phyloP scores from a whole-genome alignment of 1,140 invertebrate genomes.

The Orussus abietinus region DNA sequence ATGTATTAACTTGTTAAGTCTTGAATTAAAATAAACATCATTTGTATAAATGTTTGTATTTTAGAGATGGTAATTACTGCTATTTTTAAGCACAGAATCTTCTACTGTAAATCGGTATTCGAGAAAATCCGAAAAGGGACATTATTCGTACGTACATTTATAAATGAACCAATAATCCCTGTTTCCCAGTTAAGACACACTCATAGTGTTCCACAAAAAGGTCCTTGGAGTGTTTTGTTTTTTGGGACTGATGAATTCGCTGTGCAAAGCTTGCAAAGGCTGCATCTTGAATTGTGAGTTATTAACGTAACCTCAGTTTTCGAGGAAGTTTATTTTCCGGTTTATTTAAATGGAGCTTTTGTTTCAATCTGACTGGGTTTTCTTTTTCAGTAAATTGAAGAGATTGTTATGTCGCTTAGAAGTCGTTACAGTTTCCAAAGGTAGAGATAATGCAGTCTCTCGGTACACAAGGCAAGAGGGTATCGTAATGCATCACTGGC shows the following conservation, averaged over 20 bases:
- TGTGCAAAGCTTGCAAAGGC: slow-evolving; percentile 56
- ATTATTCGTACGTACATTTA: not conserved
- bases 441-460: slow-evolving; percentile 53
- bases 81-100: not conserved
- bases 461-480: slow-evolving; percentile 53
- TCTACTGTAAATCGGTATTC: not conserved
- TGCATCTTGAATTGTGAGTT: slow-evolving; percentile 55
- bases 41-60: not conserved
- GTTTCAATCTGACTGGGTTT: slow-evolving; percentile 5
- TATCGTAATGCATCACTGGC: slow-evolving; percentile 59
- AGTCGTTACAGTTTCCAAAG: slow-evolving; percentile 59
- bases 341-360: not conserved
- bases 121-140: not conserved
- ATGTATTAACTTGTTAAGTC: not conserved
- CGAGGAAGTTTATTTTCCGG: not conserved
- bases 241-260: slow-evolving; percentile 69
- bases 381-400: slow-evolving; percentile 8
- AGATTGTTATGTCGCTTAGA: slow-evolving; percentile 45
- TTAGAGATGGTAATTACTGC: not conserved
- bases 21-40: not conserved
- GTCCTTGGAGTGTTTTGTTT: slow-evolving; percentile 60
- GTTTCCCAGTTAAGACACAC: not conserved
- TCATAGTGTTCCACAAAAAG: not conserved
- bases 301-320: slow-evolving; percentile 4
- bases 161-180: not conserved